These are phyloP conservation scores for Cichlasoma orientale DNA, from an alignment of 2,797 vertebrate species.

Conservation along the genomic window DNA sequence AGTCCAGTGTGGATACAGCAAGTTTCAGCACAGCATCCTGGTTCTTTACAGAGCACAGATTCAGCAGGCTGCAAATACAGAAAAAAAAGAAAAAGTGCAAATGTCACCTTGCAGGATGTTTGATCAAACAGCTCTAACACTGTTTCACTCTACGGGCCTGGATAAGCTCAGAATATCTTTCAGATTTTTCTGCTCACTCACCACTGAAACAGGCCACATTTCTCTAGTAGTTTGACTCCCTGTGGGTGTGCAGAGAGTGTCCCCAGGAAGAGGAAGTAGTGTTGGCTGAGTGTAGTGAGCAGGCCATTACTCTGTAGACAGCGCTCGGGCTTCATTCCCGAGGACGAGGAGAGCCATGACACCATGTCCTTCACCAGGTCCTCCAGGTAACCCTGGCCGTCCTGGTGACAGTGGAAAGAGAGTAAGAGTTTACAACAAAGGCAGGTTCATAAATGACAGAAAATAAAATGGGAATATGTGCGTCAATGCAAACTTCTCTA, in stretches of 20 bases:
- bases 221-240: constrained; percentile 98
- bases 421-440: not conserved
- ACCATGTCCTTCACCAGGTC: constrained; percentile 96
- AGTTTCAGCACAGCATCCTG: constrained; percentile 97
- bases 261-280: constrained; percentile 98
- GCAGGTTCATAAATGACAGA: not conserved
- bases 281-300: constrained; percentile 95
- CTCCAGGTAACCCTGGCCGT: constrained; percentile 94
- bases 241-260: constrained; percentile 94
- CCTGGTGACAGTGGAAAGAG: constrained; percentile 71
- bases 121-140: not conserved
- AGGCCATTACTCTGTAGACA: constrained; percentile 96
- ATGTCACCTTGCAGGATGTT: not conserved
- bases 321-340: constrained; percentile 93
- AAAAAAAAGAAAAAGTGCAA: not conserved
- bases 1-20: constrained; percentile 96
- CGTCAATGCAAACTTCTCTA: constrained; percentile 42
- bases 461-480: not conserved
- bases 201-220: constrained; percentile 98
- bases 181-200: constrained; percentile 68
- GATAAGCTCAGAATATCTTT: not conserved
- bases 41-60: constrained; percentile 96
- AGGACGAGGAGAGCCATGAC: constrained; percentile 90
- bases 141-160: not conserved
- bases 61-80: constrained; percentile 88